Evolutionary conservation across 2,888 invertebrate genomes (phyloP).

Genomic region (Apoda limacodes): DNA sequence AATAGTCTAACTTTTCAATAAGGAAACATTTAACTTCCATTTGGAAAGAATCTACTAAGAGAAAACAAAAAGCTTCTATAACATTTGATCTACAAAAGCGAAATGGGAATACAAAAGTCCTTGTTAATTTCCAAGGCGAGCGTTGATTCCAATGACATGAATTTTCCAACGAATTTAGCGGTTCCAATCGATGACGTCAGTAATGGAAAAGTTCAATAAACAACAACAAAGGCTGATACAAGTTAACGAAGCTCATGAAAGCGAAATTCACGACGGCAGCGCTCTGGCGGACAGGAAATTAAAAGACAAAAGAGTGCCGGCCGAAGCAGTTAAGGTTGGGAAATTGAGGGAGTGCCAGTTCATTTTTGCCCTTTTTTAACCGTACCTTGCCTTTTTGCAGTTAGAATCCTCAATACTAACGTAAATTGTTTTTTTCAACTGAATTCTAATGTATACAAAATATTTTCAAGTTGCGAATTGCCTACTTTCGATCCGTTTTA

Average conservation of each 20-base stretch:
- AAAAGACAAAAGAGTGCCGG: constrained; percentile 66
- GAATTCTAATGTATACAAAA: no score
- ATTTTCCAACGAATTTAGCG: constrained; percentile 59
- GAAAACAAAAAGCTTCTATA: constrained; percentile 44
- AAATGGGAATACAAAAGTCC: constrained; percentile 36
- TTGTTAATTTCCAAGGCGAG: constrained; percentile 38
- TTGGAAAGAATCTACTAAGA: constrained; percentile 30
- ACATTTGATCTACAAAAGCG: constrained; percentile 45
- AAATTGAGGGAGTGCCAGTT: constrained; percentile 52
- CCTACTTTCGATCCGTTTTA: no score
- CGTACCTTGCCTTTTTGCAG: no score
- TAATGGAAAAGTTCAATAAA: constrained; percentile 68
- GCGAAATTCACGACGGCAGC: constrained; percentile 58
- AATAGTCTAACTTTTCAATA: constrained; percentile 54
- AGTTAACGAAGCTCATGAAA: constrained; percentile 66
- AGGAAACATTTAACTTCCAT: constrained; percentile 56
- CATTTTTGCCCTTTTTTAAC: constrained; percentile 39
- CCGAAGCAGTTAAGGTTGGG: constrained; percentile 56
- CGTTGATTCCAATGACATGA: constrained; percentile 37
- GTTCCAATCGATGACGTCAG: constrained; percentile 58
- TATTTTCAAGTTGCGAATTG: no score
- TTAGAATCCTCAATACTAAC: no score
- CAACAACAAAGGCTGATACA: constrained; percentile 63
- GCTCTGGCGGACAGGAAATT: constrained; percentile 63
- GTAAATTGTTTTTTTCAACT: no score